Evolutionary conservation across 2,797 vertebrate species (phyloP), one percentile per base, ranked within the genome.

Genomic region (Characodon lateralis): DNA sequence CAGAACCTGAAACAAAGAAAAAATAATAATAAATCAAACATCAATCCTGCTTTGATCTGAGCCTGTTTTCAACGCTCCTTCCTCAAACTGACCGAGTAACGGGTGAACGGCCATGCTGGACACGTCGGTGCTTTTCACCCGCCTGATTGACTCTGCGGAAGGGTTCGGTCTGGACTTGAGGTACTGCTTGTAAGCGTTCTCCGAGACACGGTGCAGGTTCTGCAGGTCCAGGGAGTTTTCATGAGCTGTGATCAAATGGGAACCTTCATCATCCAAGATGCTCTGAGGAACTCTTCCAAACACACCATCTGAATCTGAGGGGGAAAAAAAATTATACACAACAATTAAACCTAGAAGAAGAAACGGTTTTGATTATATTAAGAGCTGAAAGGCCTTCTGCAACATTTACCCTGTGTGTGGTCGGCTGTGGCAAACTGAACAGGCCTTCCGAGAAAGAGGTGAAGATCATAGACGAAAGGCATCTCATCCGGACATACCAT

Each of bases 181-280:
- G 71, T 98, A 99, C 84, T 99, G 98, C 87, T 96, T 97, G 85
- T 97, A 98, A n/a, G 97, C 97, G 0, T 99, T 99, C 87, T 96
- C 95, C 0, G 98, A 95, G 0, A 98, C 77, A 0, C 87, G 95
- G 1, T 88, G 93, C 65, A 98, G 90, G 89, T 95, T 96, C 81
- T 94, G 91, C 79, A 99, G 95, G 51, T 99, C 98, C 85, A 95
- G 88, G 0, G 96, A 98, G 22, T 93, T 94, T 73, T 96, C 92
- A 0, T 97, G 96, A 71, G 95, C 86, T 0, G 94, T 91, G 74
- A 95, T 89, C 75, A 99, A 94, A 82, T 96, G 91, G 0, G 95
- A 83, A 7, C 97, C 95, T 89, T 99, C 97, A 0, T 99, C 98
- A 0, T 99, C 98, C 73, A 99, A 94, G 83, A 99, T 89, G 55